Evolutionary conservation across 2,888 invertebrate genomes (phyloP).

Genomic region (Melanchra persicariae): DNA sequence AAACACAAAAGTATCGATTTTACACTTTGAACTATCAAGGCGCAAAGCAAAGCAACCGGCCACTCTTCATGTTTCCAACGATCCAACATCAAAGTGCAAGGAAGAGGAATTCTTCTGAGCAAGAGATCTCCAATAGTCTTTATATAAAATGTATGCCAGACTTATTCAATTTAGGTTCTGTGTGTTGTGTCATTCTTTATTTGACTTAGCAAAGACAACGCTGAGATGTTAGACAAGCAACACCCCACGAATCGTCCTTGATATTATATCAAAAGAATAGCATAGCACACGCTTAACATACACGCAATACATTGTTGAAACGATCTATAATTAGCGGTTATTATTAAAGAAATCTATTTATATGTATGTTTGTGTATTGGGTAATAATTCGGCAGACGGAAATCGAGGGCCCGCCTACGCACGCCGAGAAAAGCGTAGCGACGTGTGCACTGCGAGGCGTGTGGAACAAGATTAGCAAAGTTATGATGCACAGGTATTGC

Average conservation of each 20-base stretch:
- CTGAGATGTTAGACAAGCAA: neutral
- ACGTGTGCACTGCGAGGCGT: constrained; percentile 73
- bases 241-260: constrained; percentile 40
- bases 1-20: neutral
- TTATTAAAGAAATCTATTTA: constrained; percentile 80
- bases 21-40: neutral
- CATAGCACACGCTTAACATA: constrained; percentile 25
- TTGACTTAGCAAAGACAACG: neutral
- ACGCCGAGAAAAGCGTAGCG: constrained; percentile 74
- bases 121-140: neutral
- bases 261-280: constrained; percentile 48
- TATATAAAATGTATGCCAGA: neutral
- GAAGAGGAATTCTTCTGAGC: neutral
- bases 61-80: neutral
- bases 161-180: neutral
- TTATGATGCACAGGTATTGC: constrained; percentile 59
- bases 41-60: neutral
- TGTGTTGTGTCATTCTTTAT: neutral
- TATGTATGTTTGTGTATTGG: constrained; percentile 76
- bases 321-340: constrained; percentile 67
- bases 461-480: constrained; percentile 53
- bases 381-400: constrained; percentile 81
- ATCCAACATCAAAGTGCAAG: neutral
- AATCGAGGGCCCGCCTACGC: constrained; percentile 84
- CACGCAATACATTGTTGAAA: constrained; percentile 53